Conservation (phyloP, 2,113 vertebrate genomes). For the Hucho hucho region DNA sequence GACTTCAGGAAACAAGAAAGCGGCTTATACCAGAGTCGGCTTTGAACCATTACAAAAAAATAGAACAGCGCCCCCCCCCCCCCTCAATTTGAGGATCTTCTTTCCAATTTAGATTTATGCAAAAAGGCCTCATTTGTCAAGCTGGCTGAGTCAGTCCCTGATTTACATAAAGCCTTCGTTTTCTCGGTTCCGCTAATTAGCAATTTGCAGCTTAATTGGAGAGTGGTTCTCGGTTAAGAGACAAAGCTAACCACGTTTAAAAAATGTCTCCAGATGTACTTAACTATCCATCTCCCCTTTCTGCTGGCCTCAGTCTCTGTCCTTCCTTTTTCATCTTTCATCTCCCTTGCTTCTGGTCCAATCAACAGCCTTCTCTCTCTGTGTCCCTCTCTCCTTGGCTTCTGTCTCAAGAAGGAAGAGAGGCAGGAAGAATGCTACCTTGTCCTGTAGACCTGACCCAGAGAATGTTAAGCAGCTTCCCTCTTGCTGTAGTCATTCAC, state of each 20-base stretch:
- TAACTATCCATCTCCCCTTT: conserved; percentile 31
- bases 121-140: conserved; percentile 80
- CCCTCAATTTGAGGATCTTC: conserved; percentile 70
- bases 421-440: no score
- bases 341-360: no score
- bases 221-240: conserved; percentile 70
- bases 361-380: not conserved
- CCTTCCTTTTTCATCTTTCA: not conserved
- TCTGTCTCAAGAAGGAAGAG: not conserved
- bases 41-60: conserved; percentile 72
- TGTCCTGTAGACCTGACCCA: no score
- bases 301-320: not conserved
- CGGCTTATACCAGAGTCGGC: conserved; percentile 77
- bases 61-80: conserved; percentile 34
- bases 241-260: conserved; percentile 73
- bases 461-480: no score
- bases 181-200: conserved; percentile 81
- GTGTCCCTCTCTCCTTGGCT: not conserved
- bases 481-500: no score
- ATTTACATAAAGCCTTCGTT: conserved; percentile 82
- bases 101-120: conserved; percentile 76
- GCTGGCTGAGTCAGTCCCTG: conserved; percentile 78
- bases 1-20: conserved; percentile 81
- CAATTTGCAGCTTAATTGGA: conserved; percentile 85
- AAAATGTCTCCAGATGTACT: conserved; percentile 72